Conservation (phyloP, 2,113 vertebrate species). For the Lagopus muta region DNA sequence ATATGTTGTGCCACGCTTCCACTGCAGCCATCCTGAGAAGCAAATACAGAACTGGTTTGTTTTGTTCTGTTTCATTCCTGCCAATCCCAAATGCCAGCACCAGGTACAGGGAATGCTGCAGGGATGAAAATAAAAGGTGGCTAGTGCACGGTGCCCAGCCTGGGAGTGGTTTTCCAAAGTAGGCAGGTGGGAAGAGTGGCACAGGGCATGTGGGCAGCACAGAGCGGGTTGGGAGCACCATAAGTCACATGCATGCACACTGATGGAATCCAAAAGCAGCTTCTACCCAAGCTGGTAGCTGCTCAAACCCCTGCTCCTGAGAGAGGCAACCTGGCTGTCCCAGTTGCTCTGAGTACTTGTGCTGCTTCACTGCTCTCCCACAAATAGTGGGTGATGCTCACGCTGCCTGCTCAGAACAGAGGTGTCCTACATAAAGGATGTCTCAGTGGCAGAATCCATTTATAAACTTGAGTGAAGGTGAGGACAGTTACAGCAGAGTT, state of each 20-base stretch:
- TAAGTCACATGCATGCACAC: not conserved
- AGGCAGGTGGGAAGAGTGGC: not conserved
- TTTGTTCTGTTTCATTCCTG: not conserved
- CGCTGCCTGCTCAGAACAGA: not conserved
- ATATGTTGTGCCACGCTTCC: slow-evolving; percentile 24
- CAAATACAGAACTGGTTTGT: not conserved
- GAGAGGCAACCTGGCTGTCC: not conserved
- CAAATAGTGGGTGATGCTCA: not conserved
- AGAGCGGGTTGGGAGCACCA: not conserved
- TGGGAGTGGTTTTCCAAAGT: not conserved
- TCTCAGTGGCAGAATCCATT: not conserved
- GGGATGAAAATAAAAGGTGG: not conserved
- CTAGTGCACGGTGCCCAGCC: not conserved
- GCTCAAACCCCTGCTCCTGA: accelerated
- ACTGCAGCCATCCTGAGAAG: slow-evolving; percentile 30
- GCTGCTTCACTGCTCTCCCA: not conserved
- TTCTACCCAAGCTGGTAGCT: not conserved
- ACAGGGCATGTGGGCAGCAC: not conserved
- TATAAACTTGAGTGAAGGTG: not conserved
- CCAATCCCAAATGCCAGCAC: slow-evolving; percentile 32
- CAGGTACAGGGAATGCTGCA: not conserved
- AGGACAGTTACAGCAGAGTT: not conserved
- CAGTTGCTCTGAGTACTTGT: not conserved
- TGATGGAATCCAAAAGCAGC: not conserved
- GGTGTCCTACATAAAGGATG: not conserved